phyloP scores from a whole-genome alignment of 2,888 invertebrate species.

The Bhutanitis thaidina region DNA sequence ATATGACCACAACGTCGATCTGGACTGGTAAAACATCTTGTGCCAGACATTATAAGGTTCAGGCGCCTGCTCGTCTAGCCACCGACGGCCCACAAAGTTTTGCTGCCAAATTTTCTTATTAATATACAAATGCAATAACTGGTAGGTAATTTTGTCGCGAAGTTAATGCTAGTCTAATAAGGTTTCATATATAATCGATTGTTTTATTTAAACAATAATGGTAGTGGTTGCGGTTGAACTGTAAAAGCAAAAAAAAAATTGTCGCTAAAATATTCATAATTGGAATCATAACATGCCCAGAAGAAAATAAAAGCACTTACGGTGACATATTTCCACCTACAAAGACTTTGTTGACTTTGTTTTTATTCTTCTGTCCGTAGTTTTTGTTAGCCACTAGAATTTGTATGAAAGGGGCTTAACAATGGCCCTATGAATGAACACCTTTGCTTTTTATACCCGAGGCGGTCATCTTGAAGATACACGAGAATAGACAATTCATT shows the following conservation, averaged over 20 bases:
- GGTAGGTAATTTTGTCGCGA: too few relatives aligned
- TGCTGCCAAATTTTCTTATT: neutral
- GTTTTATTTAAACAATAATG: too few relatives aligned
- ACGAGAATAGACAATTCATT: constrained; percentile 15
- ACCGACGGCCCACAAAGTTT: neutral
- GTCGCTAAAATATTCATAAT: too few relatives aligned
- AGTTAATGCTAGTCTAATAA: too few relatives aligned
- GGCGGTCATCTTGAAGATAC: constrained; percentile 17
- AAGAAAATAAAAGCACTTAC: neutral
- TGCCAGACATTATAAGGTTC: too few relatives aligned
- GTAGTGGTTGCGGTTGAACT: too few relatives aligned
- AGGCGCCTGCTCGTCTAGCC: neutral
- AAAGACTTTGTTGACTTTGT: constrained; percentile 15
- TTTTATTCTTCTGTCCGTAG: neutral
- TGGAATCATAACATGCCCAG: neutral
- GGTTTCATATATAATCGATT: too few relatives aligned
- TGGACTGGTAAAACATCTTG: too few relatives aligned
- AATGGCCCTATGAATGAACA: constrained; percentile 19
- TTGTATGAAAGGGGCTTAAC: constrained; percentile 17
- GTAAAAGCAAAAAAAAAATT: too few relatives aligned
- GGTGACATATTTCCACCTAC: constrained; percentile 4
- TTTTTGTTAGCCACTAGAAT: constrained; percentile 12
- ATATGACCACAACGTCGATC: too few relatives aligned
- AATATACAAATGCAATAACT: neutral
- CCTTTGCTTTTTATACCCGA: constrained; percentile 11